Evolutionary conservation across 2,797 vertebrate species (phyloP).

Genomic region (Mallotus villosus): DNA sequence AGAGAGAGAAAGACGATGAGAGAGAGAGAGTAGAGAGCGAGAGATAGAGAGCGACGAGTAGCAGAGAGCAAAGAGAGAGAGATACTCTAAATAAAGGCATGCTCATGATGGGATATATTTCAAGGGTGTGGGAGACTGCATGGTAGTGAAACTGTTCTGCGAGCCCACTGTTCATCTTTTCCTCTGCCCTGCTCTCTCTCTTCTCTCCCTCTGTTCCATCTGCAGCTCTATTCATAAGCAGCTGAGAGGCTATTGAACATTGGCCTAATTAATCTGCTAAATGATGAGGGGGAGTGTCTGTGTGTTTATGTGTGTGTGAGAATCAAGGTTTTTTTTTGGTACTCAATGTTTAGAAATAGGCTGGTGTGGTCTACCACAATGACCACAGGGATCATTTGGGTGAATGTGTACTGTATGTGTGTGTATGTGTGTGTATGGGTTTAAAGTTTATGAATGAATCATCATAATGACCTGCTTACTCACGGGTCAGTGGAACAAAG

Average conservation of each 20-base stretch:
- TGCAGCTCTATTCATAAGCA: conserved; percentile 53
- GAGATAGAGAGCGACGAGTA: no score
- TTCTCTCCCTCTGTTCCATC: not conserved
- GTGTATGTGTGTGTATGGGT: conserved; percentile 17
- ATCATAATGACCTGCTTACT: conserved; percentile 14
- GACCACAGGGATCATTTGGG: not conserved
- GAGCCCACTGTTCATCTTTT: no score
- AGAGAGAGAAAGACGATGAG: no score
- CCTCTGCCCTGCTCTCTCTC: not conserved
- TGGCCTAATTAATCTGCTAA: conserved; percentile 48
- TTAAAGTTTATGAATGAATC: conserved; percentile 18
- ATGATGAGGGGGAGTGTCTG: conserved; percentile 11
- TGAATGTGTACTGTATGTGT: conserved; percentile 9
- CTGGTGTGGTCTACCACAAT: conserved; percentile 5
- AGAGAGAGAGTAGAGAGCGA: no score
- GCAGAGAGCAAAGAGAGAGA: no score
- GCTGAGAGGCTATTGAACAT: conserved; percentile 50
- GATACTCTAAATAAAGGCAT: no score
- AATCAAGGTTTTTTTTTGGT: conserved; percentile 50
- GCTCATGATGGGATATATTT: no score
- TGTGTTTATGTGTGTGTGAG: conserved; percentile 5
- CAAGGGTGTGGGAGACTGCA: no score
- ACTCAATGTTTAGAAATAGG: conserved; percentile 27
- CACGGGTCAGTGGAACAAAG: conserved; percentile 41
- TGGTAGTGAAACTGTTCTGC: no score